Evolutionary conservation across 2,888 invertebrate genomes (phyloP).

Genomic region (Trissolcus brochymenae): DNA sequence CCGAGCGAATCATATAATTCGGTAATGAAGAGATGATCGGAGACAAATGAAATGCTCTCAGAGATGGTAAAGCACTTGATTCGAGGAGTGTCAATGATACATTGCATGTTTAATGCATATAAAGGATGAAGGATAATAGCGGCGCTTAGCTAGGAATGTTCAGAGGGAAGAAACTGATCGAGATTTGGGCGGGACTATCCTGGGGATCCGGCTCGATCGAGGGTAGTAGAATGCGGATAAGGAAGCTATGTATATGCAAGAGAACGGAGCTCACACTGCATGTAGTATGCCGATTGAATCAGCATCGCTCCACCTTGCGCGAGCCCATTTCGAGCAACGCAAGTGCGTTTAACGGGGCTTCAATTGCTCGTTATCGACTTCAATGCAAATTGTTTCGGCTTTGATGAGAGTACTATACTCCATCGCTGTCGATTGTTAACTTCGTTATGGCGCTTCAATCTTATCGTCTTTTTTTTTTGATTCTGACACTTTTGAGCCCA

Average conservation of each 20-base stretch:
- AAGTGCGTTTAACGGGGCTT: conserved; percentile 57
- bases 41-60: conserved; percentile 27
- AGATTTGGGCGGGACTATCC: conserved; percentile 62
- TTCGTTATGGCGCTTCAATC: conserved; percentile 31
- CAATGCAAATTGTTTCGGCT: conserved; percentile 55
- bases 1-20: neutral
- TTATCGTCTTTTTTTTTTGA: neutral
- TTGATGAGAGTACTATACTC: conserved; percentile 50
- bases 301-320: conserved; percentile 31
- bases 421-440: conserved; percentile 48
- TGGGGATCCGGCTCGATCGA: conserved; percentile 62
- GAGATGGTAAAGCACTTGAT: conserved; percentile 19
- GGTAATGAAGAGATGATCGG: conserved; percentile 3
- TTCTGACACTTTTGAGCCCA: too few relatives aligned
- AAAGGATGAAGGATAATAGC: conserved; percentile 43
- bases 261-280: conserved; percentile 28
- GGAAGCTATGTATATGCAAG: conserved; percentile 52
- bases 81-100: conserved; percentile 34
- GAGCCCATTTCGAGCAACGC: conserved; percentile 53
- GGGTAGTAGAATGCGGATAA: conserved; percentile 59
- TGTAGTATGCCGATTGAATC: conserved; percentile 53
- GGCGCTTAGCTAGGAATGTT: conserved; percentile 25
- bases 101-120: conserved; percentile 38
- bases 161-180: conserved; percentile 59
- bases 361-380: conserved; percentile 58